A percentile compares a stretch with the other conserved stretches of the same genome.
These are phyloP conservation scores for Zaprionus gabonicus DNA, from an alignment of 1,140 invertebrate genomes.

Conservation along the genomic window DNA sequence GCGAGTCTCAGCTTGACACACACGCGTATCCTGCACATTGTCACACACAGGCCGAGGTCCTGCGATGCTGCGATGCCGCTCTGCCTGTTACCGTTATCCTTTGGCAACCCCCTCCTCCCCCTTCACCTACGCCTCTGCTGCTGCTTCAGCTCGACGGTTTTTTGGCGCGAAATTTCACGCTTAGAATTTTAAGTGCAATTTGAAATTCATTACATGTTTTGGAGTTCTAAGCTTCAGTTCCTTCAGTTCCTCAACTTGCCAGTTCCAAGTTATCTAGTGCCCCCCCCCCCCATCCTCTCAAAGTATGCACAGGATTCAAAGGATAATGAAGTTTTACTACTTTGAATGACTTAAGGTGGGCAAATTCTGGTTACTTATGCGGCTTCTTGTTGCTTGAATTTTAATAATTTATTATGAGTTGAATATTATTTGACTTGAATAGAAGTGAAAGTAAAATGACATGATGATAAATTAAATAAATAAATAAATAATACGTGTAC, in stretches of 20 bases:
- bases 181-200: constrained; percentile 12
- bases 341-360: not conserved
- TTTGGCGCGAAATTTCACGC: constrained; percentile 68
- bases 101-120: not conserved
- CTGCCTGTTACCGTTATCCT: not conserved
- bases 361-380: not conserved
- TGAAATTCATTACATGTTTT: not conserved
- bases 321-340: not conserved
- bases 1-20: constrained; percentile 19
- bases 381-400: too few relatives aligned
- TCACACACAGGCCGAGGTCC: not conserved
- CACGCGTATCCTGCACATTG: not conserved
- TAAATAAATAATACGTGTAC: too few relatives aligned
- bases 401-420: too few relatives aligned
- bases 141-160: constrained; percentile 9
- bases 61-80: not conserved
- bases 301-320: not conserved
- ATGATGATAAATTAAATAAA: too few relatives aligned
- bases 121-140: not conserved
- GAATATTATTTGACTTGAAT: too few relatives aligned
- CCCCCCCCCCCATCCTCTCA: not conserved
- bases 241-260: not conserved
- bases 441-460: too few relatives aligned
- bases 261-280: not conserved
- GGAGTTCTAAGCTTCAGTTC: not conserved